A percentile compares a stretch with the other conserved stretches of the same genome.
Conservation (phyloP, 2,797 vertebrate genomes). For the Gymnodraco acuticeps region DNA sequence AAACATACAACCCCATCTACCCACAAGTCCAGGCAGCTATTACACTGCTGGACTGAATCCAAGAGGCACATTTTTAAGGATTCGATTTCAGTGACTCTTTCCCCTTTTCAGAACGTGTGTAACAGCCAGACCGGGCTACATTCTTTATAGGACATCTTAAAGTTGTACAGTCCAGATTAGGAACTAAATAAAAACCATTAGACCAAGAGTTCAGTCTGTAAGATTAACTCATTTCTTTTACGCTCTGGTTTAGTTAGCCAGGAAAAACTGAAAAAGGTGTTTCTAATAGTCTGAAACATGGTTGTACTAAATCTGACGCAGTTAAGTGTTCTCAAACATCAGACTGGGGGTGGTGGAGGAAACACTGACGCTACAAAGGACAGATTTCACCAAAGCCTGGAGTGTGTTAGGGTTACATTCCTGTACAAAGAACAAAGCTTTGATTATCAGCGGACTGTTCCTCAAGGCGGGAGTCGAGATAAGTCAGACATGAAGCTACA, state of each 20-base stretch:
- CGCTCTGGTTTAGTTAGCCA: neutral
- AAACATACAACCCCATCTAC: constrained; percentile 78
- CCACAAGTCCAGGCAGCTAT: constrained; percentile 79
- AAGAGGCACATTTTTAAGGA: constrained; percentile 86
- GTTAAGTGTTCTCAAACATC: constrained; percentile 41
- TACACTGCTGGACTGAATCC: constrained; percentile 77
- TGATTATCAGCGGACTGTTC: constrained; percentile 64
- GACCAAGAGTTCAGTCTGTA: neutral
- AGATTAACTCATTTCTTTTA: neutral
- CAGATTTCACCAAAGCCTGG: constrained; percentile 64
- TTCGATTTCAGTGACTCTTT: constrained; percentile 81
- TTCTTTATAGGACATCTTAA: constrained; percentile 29
- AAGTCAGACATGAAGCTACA: constrained; percentile 47
- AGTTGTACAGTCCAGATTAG: neutral
- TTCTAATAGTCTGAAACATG: constrained; percentile 13
- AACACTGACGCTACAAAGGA: constrained; percentile 62
- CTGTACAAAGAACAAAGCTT: constrained; percentile 69
- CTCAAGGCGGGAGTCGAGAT: constrained; percentile 59
- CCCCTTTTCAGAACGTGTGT: constrained; percentile 60
- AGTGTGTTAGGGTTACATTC: constrained; percentile 72
- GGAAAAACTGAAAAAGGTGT: neutral
- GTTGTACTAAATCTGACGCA: constrained; percentile 27
- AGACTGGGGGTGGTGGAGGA: constrained; percentile 50
- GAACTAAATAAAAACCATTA: constrained; percentile 1
- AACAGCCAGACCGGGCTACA: constrained; percentile 36